These are phyloP conservation scores for Spea multiplicata DNA, from an alignment of 2,113 vertebrate species.

Conservation along the genomic window DNA sequence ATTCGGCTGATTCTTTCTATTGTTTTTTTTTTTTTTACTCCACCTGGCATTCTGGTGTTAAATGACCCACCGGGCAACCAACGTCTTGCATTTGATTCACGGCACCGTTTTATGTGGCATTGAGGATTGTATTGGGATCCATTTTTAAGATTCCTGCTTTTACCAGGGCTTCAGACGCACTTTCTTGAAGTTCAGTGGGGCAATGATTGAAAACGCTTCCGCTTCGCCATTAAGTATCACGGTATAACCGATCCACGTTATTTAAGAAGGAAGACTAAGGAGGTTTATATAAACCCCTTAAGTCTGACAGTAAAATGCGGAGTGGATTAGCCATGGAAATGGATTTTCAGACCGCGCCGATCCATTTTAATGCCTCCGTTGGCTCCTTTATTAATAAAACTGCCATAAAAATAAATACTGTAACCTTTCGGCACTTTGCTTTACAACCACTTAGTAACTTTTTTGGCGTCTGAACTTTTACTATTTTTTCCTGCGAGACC, in stretches of 20 bases:
- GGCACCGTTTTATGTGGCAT: neutral
- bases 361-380: neutral
- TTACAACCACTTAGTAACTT: neutral
- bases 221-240: too few species aligned
- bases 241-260: neutral
- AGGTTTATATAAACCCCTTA: neutral
- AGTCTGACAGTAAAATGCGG: neutral
- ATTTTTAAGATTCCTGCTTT: too few species aligned
- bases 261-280: neutral
- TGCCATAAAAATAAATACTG: slow-evolving; percentile 2
- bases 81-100: neutral
- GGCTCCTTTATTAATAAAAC: neutral
- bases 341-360: neutral
- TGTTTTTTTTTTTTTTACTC: neutral
- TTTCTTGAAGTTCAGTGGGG: too few species aligned
- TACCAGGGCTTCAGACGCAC: too few species aligned
- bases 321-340: neutral
- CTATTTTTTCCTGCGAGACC: neutral
- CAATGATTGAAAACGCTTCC: too few species aligned
- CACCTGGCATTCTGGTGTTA: neutral
- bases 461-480: slow-evolving; percentile 2
- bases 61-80: neutral
- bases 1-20: neutral
- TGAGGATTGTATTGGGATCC: neutral
- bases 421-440: neutral